A percentile compares a stretch with the other conserved stretches of the same genome.
These are phyloP conservation scores for Vannuccia rotundouncinata DNA, from an alignment of 2,888 invertebrate species.

Conservation along the genomic window DNA sequence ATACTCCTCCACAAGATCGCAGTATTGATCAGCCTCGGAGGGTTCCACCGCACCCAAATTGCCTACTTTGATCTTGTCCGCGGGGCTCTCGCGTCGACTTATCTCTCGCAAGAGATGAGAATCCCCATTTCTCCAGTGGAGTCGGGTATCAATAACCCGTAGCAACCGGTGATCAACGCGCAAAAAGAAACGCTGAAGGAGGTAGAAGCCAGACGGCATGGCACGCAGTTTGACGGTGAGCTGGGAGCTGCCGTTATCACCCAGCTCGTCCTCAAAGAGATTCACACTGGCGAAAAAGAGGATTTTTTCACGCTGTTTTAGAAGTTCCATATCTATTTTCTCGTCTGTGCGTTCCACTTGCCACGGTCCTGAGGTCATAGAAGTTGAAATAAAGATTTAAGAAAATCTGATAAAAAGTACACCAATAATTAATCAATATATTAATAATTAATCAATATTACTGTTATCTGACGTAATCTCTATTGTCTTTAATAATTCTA, in stretches of 20 bases:
- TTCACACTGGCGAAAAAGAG: conserved; percentile 85
- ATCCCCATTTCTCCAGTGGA: conserved; percentile 35
- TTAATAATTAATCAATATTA: no score
- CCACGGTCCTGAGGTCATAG: background rate
- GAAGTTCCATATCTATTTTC: conserved; percentile 74
- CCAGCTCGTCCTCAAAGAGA: conserved; percentile 93
- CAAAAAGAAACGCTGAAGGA: conserved; percentile 80
- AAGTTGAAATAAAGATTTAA: background rate
- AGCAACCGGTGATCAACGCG: conserved; percentile 83
- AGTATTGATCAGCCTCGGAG: background rate
- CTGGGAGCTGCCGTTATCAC: conserved; percentile 89
- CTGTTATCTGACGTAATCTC: no score
- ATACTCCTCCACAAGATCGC: background rate
- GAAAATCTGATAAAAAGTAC: no score
- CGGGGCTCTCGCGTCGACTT: conserved; percentile 37
- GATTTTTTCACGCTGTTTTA: conserved; percentile 82
- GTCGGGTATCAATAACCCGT: conserved; percentile 35
- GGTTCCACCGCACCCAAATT: background rate
- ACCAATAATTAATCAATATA: no score
- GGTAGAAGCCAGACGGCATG: conserved; percentile 87
- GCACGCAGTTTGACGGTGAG: conserved; percentile 87
- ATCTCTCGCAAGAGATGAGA: conserved; percentile 27
- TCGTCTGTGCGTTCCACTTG: conserved; percentile 61
- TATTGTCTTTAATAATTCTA: no score
- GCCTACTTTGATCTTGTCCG: conserved; percentile 40